These are phyloP conservation scores for Byasa hedistus DNA, from an alignment of 2,888 invertebrate genomes.

Conservation along the genomic window DNA sequence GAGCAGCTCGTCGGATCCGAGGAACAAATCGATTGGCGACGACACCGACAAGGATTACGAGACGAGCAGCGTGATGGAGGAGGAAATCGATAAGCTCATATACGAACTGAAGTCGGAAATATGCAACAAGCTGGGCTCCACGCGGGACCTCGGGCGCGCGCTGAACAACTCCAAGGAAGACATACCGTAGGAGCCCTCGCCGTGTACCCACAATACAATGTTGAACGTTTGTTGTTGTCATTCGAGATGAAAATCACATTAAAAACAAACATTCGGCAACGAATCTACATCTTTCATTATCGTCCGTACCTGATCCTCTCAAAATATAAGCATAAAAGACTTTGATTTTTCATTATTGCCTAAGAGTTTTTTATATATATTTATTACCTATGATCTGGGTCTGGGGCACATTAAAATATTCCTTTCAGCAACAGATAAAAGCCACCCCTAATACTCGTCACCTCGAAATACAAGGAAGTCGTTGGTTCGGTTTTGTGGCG, in stretches of 20 bases:
- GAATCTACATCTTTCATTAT: background rate
- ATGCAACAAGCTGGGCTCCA: slow-evolving; percentile 32
- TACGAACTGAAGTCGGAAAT: slow-evolving; percentile 38
- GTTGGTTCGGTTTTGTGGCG: too few relatives aligned
- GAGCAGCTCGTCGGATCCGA: slow-evolving; percentile 8
- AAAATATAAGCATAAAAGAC: too few relatives aligned
- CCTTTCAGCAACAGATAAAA: too few relatives aligned
- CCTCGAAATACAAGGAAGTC: too few relatives aligned
- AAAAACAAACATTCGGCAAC: background rate
- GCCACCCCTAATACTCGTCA: too few relatives aligned
- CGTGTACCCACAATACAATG: background rate
- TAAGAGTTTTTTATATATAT: too few relatives aligned
- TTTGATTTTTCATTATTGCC: too few relatives aligned
- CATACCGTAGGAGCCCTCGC: background rate
- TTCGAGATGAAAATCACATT: background rate
- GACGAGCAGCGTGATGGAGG: slow-evolving; percentile 21
- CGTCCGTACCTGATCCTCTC: background rate
- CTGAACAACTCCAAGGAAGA: slow-evolving; percentile 22
- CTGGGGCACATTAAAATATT: too few relatives aligned
- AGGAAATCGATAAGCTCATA: slow-evolving; percentile 30
- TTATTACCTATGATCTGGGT: too few relatives aligned
- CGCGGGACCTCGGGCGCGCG: slow-evolving; percentile 26
- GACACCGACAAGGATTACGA: slow-evolving; percentile 27
- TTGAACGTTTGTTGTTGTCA: slow-evolving; percentile 1
- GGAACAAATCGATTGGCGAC: slow-evolving; percentile 1